Evolutionary conservation across 2,113 vertebrate genomes (phyloP), one percentile per base, ranked within the genome.

Genomic region (Brachionichthys hirsutus): DNA sequence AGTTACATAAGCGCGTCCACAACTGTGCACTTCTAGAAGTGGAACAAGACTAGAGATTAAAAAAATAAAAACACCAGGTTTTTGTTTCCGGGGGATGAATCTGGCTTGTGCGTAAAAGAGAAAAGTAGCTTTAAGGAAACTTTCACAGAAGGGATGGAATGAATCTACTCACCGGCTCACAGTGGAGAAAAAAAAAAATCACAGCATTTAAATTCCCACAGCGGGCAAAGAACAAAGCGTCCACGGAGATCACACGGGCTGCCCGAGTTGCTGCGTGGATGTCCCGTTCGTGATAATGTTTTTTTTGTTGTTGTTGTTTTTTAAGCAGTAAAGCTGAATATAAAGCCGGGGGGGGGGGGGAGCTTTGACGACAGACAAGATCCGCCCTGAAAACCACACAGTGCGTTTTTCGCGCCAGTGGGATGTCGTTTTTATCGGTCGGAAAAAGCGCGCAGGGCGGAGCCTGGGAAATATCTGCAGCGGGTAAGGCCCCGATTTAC

Each of bases 351-450:
- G 24, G n/a, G n/a, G n/a, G n/a, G n/a, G n/a, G n/a, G n/a, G n/a
- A n/a, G 38, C 20, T 40, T 15, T 9, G 20, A 69, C 40, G 59
- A 11, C 54, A 52, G 3, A 2, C 20, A 11, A 12, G 54, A 17
- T 57, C 69, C 71, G 66, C 60, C 72, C 73, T 58, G 59, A 69
- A n/a, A 87, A 70, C 60, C 75, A 72, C 83, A 80, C 86, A 63
- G 75, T 86, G 87, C 79, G 78, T 85, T 86, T 89, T 90, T 90
- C 85, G 87, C 88, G 88, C 87, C 88, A 90, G 82, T 84, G 62
- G 61, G 71, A 71, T 69, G 14, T 78, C 81, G 78, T 60, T 83
- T 80, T 84, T 89, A 89, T 87, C 88, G 73, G 59, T 63, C 60
- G 73, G 71, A 77, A 52, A 66, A 60, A 59, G 73, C 40, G 73